Base-by-base conservation (phyloP, 2,888 invertebrate species). In the Conops quadrifasciatus region DNA sequence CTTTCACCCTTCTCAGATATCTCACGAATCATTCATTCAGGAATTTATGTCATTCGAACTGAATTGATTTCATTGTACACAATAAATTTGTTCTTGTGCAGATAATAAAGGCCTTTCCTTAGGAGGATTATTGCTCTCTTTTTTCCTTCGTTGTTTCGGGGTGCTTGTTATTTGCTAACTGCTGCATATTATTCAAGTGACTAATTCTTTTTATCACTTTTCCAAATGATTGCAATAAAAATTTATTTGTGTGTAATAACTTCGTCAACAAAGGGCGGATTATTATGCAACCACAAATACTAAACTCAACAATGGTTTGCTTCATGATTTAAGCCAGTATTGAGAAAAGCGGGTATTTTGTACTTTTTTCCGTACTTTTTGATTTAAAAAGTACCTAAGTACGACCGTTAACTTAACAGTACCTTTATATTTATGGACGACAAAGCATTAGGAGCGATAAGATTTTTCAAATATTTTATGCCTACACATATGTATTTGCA, bases 181-280 rank as follows among this genome's bases (percentile, higher is more conserved):
- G 60, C 28, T 65, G 64, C 67, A 78, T 80, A 81, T 83, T 83
- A 84, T 83, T 83, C 84, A 80, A 84, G 84, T 84, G 84, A 83
- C 83, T 83, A 83, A 80, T 80, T 81, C 82, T 82, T 77, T 82
- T 83, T 82, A 83, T 84, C 83, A 82, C 81, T 82, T 83, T 83
- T 83, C 83, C 79, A 81, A 81, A 82, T 83, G 84, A 80, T 82
- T 76, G 80, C 83, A 83, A 83, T 82, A 83, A 81, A 80, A 80
- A 78, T 77, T 77, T 79, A 71, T 76, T 75, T 77, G 80, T 79
- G 77, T 80, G 81, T 78, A 81, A 82, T 82, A 82, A 82, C 82
- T 82, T 81, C 82, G 82, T 81, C 82, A 82, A 82, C 82, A 82
- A 82, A 83, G 80, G 82, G 80, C 80, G 81, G 82, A 82, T 82